Evolutionary conservation across 2,797 vertebrate genomes (phyloP).

Genomic region (Schizopygopsis malacanthus): DNA sequence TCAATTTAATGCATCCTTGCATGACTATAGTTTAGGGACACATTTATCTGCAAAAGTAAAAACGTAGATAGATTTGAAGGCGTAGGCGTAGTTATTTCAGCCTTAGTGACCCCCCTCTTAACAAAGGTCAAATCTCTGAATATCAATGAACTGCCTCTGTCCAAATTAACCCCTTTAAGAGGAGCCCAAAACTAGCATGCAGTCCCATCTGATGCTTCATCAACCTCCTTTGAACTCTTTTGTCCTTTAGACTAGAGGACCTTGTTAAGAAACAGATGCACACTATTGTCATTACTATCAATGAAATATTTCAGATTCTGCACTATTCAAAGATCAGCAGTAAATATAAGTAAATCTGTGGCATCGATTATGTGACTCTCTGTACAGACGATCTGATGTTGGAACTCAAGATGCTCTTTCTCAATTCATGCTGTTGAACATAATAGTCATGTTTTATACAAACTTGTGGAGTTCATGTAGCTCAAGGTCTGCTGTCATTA

Average conservation of each 20-base stretch:
- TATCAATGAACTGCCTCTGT: constrained; percentile 84
- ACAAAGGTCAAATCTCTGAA: constrained; percentile 86
- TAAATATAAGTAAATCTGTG: neutral
- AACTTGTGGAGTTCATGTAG: neutral
- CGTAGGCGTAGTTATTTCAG: constrained; percentile 76
- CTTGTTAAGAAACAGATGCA: neutral
- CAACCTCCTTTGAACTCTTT: constrained; percentile 75
- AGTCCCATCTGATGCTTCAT: constrained; percentile 72
- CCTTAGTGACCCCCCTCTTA: constrained; percentile 78
- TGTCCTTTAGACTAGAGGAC: neutral
- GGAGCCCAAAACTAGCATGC: constrained; percentile 74
- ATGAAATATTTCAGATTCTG: neutral
- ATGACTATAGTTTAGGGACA: neutral
- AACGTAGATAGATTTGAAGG: constrained; percentile 22
- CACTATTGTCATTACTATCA: neutral
- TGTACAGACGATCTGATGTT: neutral
- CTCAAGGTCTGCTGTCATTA: neutral
- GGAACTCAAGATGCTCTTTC: neutral
- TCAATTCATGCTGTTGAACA: neutral
- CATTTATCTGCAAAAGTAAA: neutral
- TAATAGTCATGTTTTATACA: neutral
- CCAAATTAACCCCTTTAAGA: constrained; percentile 69
- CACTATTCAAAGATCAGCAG: neutral
- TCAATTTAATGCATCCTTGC: neutral
- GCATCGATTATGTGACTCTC: neutral